Evolutionary conservation across 2,797 vertebrate genomes (phyloP).

Genomic region (Varecia variegata): DNA sequence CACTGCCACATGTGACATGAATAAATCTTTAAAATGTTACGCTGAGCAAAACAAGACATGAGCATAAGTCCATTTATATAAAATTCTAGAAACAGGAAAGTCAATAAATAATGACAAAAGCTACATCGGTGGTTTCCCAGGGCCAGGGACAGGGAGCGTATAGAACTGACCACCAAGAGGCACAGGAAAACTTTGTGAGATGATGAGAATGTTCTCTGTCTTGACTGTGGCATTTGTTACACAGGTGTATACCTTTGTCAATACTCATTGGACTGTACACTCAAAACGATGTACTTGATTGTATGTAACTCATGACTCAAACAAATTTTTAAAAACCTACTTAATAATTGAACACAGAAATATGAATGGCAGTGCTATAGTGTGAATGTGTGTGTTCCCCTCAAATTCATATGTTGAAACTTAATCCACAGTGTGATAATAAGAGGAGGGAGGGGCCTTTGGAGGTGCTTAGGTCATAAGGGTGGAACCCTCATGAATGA

Average conservation of each 20-base stretch:
- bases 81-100: constrained; percentile 32
- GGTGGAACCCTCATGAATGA: not conserved
- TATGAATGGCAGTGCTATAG: not conserved
- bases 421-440: not conserved
- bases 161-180: not conserved
- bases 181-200: not conserved
- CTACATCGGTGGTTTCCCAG: not conserved
- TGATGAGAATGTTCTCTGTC: not conserved
- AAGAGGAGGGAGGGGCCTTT: not conserved
- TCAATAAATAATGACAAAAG: not conserved
- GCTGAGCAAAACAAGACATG: not conserved
- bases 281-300: constrained; percentile 2
- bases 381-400: not conserved
- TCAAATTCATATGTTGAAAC: not conserved
- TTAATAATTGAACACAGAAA: not conserved
- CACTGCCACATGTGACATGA: not conserved
- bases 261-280: not conserved
- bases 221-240: not conserved
- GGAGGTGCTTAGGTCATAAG: not conserved
- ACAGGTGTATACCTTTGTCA: not conserved
- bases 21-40: constrained; percentile 21
- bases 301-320: not conserved
- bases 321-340: not conserved
- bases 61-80: not conserved
- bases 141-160: not conserved